Conservation (phyloP, 2,888 invertebrate species). For the Oscheius onirici region DNA sequence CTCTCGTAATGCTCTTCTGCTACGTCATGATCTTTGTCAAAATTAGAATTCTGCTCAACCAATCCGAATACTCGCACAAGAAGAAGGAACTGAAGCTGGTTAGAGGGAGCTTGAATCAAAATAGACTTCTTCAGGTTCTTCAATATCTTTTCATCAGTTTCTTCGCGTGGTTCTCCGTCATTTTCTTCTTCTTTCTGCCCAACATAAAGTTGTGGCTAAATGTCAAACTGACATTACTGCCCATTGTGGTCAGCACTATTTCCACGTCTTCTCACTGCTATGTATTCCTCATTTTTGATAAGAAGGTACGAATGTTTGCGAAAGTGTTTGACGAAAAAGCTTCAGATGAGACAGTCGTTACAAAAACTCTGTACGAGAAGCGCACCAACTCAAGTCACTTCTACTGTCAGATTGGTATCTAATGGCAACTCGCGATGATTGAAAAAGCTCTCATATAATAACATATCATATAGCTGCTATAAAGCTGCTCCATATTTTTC, state of each 20-base stretch:
- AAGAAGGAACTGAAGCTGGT: constrained; percentile 7
- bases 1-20: not conserved
- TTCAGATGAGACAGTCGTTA: too few species aligned
- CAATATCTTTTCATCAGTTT: not conserved
- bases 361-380: too few species aligned
- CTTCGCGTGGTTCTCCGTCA: not conserved
- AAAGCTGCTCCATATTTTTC: too few species aligned
- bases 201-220: not conserved
- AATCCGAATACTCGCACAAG: not conserved
- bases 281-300: not conserved
- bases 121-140: not conserved
- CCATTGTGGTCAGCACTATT: not conserved
- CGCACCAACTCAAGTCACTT: too few species aligned
- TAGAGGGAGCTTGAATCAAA: not conserved
- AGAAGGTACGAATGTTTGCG: not conserved
- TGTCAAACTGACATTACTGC: not conserved
- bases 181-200: constrained; percentile 4
- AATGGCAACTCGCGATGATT: too few species aligned
- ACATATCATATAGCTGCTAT: too few species aligned
- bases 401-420: too few species aligned
- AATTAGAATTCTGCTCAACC: not conserved
- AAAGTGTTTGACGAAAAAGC: too few species aligned
- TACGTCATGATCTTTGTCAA: constrained; percentile 4
- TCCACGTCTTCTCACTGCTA: not conserved
- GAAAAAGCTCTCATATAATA: too few species aligned